These are phyloP conservation scores for Corythornis vintsioides DNA, from an alignment of 2,113 vertebrate genomes.

Conservation along the genomic window DNA sequence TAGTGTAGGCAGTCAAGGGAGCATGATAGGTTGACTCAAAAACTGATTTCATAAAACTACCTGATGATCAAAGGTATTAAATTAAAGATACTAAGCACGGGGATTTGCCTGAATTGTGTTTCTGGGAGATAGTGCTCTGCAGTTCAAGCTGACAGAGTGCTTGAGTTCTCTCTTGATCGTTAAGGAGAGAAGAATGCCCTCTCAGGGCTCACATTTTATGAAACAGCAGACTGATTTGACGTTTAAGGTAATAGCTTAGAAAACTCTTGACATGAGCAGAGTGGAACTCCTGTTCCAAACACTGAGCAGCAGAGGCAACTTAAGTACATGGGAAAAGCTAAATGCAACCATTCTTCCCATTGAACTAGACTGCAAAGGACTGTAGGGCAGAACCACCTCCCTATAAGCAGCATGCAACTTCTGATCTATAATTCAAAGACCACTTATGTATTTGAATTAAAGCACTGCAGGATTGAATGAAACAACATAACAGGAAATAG, in stretches of 20 bases:
- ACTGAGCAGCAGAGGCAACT: neutral
- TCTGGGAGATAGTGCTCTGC: neutral
- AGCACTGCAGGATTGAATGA: neutral
- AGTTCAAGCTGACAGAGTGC: neutral
- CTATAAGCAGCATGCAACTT: neutral
- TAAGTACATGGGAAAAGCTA: neutral
- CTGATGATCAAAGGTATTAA: neutral
- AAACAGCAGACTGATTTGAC: neutral
- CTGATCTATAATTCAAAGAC: neutral
- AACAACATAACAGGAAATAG: neutral
- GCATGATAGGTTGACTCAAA: neutral
- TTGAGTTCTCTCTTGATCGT: neutral
- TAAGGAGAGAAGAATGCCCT: neutral
- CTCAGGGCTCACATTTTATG: neutral
- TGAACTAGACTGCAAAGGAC: neutral
- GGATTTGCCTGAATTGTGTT: neutral
- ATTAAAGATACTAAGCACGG: neutral
- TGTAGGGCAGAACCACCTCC: neutral
- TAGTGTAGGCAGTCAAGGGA: neutral
- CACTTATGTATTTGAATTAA: neutral
- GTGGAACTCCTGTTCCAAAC: neutral
- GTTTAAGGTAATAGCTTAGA: neutral
- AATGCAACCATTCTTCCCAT: neutral
- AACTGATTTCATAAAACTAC: neutral
- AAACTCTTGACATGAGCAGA: neutral